These are phyloP conservation scores for Baryphthengus martii DNA, from an alignment of 2,113 vertebrate genomes.

Conservation along the genomic window DNA sequence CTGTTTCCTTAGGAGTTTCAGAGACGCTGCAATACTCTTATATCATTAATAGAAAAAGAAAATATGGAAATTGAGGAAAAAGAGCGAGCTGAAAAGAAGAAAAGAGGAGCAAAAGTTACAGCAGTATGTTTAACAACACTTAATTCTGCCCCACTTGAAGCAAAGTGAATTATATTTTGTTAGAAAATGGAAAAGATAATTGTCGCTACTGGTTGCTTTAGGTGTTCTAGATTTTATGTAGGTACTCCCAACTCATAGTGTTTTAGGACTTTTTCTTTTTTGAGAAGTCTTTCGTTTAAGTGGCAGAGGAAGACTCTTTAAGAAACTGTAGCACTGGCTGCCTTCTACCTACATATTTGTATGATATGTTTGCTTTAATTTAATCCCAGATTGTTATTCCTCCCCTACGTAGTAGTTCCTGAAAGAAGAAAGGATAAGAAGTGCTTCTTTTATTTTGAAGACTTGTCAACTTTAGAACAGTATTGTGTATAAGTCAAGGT, in stretches of 20 bases:
- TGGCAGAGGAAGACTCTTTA: background rate
- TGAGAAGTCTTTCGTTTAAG: background rate
- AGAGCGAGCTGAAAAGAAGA: conserved; percentile 90
- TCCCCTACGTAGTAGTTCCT: background rate
- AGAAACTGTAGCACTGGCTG: background rate
- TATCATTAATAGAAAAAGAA: conserved; percentile 90
- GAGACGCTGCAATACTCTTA: conserved; percentile 89
- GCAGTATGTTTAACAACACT: conserved; percentile 74
- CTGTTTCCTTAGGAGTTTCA: conserved; percentile 83
- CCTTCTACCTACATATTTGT: background rate
- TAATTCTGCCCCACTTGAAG: background rate
- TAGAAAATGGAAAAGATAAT: background rate
- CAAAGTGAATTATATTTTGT: background rate
- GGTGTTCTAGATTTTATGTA: background rate
- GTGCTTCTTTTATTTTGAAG: background rate
- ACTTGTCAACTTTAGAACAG: background rate
- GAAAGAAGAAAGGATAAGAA: background rate
- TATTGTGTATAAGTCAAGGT: background rate
- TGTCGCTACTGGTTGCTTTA: background rate
- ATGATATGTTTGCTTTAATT: background rate
- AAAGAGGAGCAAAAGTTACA: conserved; percentile 81
- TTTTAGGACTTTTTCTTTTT: background rate
- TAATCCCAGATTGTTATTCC: background rate
- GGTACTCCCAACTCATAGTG: background rate
- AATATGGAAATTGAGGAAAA: conserved; percentile 92